These are phyloP conservation scores for Imbricaverruca yamaguchii DNA, from an alignment of 2,888 invertebrate genomes.

Conservation along the genomic window DNA sequence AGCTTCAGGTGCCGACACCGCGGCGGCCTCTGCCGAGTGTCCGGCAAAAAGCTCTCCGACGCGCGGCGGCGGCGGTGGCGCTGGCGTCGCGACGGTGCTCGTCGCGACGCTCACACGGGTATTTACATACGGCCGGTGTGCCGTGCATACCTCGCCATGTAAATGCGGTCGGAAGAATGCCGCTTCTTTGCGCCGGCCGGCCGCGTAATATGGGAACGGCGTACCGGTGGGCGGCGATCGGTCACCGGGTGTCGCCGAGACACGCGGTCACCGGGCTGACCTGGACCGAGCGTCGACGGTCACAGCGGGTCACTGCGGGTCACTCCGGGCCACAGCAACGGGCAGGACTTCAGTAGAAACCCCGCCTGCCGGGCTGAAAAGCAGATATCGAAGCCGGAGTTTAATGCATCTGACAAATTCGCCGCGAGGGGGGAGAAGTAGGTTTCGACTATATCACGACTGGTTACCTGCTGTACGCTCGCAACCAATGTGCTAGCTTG, in stretches of 20 bases:
- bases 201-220: constrained; percentile 10
- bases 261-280: neutral
- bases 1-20: no score
- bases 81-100: neutral
- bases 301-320: neutral
- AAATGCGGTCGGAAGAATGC: constrained; percentile 10
- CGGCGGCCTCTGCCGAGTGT: no score
- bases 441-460: no score
- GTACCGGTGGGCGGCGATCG: neutral
- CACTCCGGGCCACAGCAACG: no score
- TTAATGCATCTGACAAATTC: no score
- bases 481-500: no score
- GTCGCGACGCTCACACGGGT: neutral
- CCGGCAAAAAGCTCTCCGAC: neutral
- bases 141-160: constrained; percentile 14
- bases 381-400: no score
- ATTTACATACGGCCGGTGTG: constrained; percentile 10
- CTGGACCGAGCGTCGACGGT: neutral
- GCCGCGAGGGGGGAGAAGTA: no score
- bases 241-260: neutral
- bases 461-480: no score
- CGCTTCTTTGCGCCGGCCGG: neutral
- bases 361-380: no score
- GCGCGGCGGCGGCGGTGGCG: neutral
- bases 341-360: no score